Evolutionary conservation across 2,797 vertebrate genomes (phyloP).

Genomic region (Numenius phaeopus): DNA sequence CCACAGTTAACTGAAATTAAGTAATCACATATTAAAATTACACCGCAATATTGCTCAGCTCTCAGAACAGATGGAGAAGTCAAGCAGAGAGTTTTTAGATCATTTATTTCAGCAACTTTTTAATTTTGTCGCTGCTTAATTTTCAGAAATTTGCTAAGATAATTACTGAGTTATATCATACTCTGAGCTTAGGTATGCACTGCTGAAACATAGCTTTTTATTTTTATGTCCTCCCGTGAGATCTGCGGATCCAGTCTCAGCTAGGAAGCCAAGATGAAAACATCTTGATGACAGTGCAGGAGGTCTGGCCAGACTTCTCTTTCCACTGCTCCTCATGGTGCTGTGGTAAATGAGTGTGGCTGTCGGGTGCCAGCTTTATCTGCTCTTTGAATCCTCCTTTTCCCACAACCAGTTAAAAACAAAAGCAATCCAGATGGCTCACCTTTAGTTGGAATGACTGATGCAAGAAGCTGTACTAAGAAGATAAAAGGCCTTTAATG

Average conservation of each 20-base stretch:
- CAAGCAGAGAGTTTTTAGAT: slow-evolving; percentile 22
- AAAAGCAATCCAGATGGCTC: background rate
- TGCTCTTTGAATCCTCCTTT: background rate
- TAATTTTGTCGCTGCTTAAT: slow-evolving; percentile 2
- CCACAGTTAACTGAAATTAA: slow-evolving; percentile 37
- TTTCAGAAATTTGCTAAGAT: background rate
- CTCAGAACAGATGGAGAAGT: slow-evolving; percentile 51
- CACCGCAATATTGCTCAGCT: background rate
- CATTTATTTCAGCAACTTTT: slow-evolving; percentile 22
- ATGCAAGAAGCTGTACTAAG: background rate
- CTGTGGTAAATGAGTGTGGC: background rate
- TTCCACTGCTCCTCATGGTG: background rate
- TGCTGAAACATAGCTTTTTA: slow-evolving; percentile 11
- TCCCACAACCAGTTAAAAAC: background rate
- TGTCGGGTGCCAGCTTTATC: background rate
- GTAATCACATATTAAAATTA: slow-evolving; percentile 34
- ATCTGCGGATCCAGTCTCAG: slow-evolving; percentile 25
- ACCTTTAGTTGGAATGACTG: background rate
- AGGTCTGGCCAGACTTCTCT: background rate
- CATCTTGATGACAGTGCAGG: background rate
- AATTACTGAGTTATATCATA: background rate
- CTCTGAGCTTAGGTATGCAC: background rate
- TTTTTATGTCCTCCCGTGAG: slow-evolving; percentile 33
- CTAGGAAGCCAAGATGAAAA: background rate
- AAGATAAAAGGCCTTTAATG: background rate